Evolutionary conservation across 2,797 vertebrate genomes (phyloP), one percentile per base, ranked within the genome.

Genomic region (Buceros bicornis): DNA sequence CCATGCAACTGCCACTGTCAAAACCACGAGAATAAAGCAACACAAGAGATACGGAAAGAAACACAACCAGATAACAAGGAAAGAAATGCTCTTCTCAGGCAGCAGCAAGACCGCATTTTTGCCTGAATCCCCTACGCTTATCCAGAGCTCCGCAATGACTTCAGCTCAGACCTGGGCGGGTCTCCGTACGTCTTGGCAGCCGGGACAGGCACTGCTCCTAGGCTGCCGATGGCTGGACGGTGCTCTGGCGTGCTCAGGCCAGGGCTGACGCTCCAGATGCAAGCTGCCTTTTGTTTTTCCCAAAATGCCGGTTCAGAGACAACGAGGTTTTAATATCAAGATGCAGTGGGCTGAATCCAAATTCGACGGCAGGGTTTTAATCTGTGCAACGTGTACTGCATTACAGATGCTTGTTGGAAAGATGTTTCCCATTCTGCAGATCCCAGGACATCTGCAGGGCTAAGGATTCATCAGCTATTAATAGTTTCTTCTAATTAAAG

Each of bases 391-490:
- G 43, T 95, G 85, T 37, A 40, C 15, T 61, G 56, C 73, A 82
- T 95, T 96, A 84, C 43, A 87, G 80, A 73, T 61, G 51, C 71
- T 70, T 53, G 64, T 8, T 60, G 86, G 80, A 94, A 96, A 96
- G 77, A 89, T 87, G 90, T 57, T 94, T 91, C 73, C 89, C 82
- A 87, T 94, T 89, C 78, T 91, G 86, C 73, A 85, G 88, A 80
- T 73, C 88, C 62, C 19, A 3, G 62, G 80, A 90, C 86, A 94
- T 90, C 74, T 84, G 78, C 28, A 82, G 6, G 24, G 57, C 88
- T 82, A 83, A 26, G 53, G 57, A 90, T 50, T 57, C 61, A 83
- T 43, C 72, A 78, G 6, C 87, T 87, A 95, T 73, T 96, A 60
- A 82, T 70, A 88, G 66, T n/a, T 73, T 70, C 70, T 96, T 89